Percentiles rank a stretch among this genome's conserved stretches.
Evolutionary conservation across 2,888 invertebrate species (phyloP).

Genomic region (Sipha maydis): DNA sequence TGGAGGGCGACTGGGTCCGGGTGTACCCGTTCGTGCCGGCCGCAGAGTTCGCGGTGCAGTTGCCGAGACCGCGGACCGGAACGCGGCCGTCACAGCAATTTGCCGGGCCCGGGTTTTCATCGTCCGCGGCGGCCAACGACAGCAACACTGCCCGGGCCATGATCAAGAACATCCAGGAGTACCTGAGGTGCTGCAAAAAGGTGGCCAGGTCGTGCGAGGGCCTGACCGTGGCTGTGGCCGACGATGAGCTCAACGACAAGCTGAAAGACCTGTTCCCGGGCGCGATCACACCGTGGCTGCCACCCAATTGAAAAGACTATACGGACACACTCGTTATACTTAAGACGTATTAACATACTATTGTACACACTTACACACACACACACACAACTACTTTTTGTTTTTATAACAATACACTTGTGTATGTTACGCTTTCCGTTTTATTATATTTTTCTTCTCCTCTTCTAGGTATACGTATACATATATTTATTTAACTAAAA

Average conservation of each 20-base stretch:
- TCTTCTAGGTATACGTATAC: slow-evolving; percentile 3
- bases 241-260: slow-evolving; percentile 51
- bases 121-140: not conserved
- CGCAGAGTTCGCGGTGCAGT: slow-evolving; percentile 15
- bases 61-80: slow-evolving; percentile 21
- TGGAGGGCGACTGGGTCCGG: slow-evolving; percentile 81
- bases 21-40: slow-evolving; percentile 73
- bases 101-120: not conserved
- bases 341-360: not conserved
- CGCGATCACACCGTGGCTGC: slow-evolving; percentile 35
- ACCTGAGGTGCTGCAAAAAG: slow-evolving; percentile 45
- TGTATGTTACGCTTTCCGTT: not conserved
- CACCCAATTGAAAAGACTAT: slow-evolving; percentile 48
- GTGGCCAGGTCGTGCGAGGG: slow-evolving; percentile 48
- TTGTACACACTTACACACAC: not conserved
- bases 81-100: slow-evolving; percentile 11
- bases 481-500: not conserved
- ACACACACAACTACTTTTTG: too few species aligned
- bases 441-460: not conserved
- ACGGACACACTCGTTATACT: not conserved
- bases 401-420: too few species aligned
- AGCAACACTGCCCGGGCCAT: slow-evolving; percentile 50
- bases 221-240: slow-evolving; percentile 1
- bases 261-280: slow-evolving; percentile 50
- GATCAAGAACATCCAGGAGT: slow-evolving; percentile 58